Conservation (phyloP, 2,797 vertebrate species). For the Nothura maculosa region DNA sequence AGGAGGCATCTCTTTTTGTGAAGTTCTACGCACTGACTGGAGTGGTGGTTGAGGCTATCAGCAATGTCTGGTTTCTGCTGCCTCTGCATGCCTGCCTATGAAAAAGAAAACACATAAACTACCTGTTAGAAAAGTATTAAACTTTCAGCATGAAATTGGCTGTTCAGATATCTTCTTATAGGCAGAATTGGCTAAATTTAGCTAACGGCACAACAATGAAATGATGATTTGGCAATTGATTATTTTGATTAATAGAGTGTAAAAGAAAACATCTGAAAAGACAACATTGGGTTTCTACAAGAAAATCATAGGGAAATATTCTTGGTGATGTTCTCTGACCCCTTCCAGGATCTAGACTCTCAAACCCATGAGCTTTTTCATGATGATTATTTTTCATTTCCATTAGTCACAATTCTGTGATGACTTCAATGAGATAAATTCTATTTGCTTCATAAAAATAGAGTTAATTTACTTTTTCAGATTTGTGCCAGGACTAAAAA, state of each 20-base stretch:
- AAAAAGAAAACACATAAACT: not conserved
- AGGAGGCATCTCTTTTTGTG: not conserved
- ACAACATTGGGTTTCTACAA: not conserved
- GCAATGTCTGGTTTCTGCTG: not conserved
- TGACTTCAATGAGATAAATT: not conserved
- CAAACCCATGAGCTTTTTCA: not conserved
- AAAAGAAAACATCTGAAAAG: not conserved
- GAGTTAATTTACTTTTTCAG: not conserved
- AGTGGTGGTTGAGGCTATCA: not conserved
- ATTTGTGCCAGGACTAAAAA: not conserved
- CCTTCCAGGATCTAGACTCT: not conserved
- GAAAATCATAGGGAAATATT: not conserved
- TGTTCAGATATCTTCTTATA: constrained; percentile 2
- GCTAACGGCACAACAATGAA: constrained; percentile 15
- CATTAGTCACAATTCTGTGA: not conserved
- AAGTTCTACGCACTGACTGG: rapidly evolving
- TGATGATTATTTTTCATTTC: rapidly evolving
- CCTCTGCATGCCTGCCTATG: not conserved
- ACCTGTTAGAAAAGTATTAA: constrained; percentile 52
- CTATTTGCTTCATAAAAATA: not conserved
- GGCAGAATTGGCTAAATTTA: constrained; percentile 36
- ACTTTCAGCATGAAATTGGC: constrained; percentile 27
- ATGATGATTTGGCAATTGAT: constrained; percentile 19
- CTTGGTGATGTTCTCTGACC: not conserved
- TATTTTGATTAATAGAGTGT: constrained; percentile 34